Conservation (phyloP, 2,113 vertebrate genomes). For the Tragelaphus strepsiceros region DNA sequence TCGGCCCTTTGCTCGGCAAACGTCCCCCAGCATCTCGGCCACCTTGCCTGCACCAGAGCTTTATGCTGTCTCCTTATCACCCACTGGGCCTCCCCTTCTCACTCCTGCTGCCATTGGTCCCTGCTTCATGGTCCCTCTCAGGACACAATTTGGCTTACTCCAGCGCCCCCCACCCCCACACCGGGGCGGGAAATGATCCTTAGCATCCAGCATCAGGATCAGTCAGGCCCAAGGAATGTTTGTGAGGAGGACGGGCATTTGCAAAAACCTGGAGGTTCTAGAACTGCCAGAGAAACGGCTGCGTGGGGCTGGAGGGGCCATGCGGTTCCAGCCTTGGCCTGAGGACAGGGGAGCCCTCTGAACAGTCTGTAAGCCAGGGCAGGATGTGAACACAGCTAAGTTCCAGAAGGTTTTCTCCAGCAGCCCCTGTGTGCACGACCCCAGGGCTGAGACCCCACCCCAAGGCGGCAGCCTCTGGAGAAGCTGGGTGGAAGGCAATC, state of each 20-base stretch:
- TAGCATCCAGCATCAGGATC: neutral
- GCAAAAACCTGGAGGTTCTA: neutral
- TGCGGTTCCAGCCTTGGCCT: neutral
- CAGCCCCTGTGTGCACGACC: rapidly evolving
- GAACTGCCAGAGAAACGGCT: neutral
- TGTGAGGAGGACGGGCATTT: neutral
- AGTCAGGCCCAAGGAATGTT: neutral
- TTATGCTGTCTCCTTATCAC: neutral
- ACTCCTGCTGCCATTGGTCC: neutral
- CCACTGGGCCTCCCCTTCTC: neutral
- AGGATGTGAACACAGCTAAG: neutral
- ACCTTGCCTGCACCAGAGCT: rapidly evolving
- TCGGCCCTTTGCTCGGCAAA: neutral
- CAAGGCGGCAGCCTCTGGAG: neutral
- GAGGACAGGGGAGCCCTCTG: neutral
- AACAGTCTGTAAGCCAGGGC: neutral
- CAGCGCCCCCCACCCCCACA: rapidly evolving
- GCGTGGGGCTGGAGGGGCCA: neutral
- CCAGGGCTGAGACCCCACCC: neutral
- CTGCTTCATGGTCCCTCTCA: neutral
- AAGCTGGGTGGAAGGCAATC: neutral
- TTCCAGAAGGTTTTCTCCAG: neutral
- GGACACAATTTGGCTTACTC: neutral
- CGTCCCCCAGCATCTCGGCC: neutral
- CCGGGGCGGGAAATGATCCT: neutral